Conservation (phyloP, 2,888 invertebrate genomes). For the Dendrolimus houi region DNA sequence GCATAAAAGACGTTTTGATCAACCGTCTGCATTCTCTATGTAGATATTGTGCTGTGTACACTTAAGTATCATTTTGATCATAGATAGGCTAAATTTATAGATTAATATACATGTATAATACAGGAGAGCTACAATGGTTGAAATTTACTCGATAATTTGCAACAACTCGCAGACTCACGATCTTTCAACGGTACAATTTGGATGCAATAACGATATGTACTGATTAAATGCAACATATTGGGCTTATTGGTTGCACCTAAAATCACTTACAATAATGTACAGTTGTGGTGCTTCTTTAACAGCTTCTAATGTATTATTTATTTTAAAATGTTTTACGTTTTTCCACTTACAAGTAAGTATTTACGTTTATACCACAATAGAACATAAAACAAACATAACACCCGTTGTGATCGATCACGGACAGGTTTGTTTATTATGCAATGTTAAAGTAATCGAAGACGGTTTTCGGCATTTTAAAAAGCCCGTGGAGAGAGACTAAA, state of each 20-base stretch:
- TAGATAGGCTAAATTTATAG: no score
- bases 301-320: background rate
- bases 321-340: background rate
- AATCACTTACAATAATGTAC: background rate
- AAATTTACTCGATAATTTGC: no score
- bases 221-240: background rate
- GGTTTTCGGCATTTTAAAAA: constrained; percentile 25
- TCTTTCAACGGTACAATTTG: no score
- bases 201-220: no score
- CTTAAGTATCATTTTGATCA: no score
- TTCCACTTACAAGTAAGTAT: background rate
- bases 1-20: no score
- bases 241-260: background rate
- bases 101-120: no score
- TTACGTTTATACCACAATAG: constrained; percentile 10
- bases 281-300: background rate
- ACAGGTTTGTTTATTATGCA: constrained; percentile 34
- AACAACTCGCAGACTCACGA: no score
- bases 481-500: constrained; percentile 27
- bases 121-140: no score
- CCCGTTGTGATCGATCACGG: constrained; percentile 13
- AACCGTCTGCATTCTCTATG: no score
- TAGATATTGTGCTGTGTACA: no score
- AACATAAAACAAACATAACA: constrained; percentile 12
- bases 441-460: constrained; percentile 30